Percentiles rank a stretch among this genome's conserved stretches.
These are phyloP conservation scores for Amyelois transitella DNA, from an alignment of 1,140 invertebrate species.

Conservation along the genomic window DNA sequence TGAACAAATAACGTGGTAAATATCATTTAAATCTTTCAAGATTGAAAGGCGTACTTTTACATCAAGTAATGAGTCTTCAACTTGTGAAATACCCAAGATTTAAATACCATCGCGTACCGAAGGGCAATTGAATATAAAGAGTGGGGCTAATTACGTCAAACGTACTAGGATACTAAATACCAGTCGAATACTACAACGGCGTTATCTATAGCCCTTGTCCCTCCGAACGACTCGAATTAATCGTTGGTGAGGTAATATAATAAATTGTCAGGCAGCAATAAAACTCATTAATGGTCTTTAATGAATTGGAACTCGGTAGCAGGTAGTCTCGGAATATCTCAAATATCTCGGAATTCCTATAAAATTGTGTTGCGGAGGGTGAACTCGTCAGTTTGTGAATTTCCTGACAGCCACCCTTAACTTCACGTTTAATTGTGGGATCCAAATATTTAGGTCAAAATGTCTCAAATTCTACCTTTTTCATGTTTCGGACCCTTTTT, in stretches of 20 bases:
- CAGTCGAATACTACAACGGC: background rate
- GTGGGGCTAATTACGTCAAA: background rate
- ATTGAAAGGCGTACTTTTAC: too few species aligned
- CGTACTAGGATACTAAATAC: background rate
- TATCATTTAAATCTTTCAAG: too few species aligned
- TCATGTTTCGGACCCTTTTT: conserved; percentile 6
- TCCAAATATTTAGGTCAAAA: conserved; percentile 13
- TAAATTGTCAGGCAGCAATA: conserved; percentile 53
- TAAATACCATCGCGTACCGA: conserved; percentile 10
- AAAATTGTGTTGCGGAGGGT: conserved; percentile 24
- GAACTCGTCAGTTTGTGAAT: conserved; percentile 11
- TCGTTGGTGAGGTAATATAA: conserved; percentile 33
- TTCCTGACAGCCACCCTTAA: conserved; percentile 28
- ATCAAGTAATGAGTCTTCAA: too few species aligned
- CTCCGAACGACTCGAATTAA: conserved; percentile 41
- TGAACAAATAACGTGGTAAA: too few species aligned
- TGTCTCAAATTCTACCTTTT: conserved; percentile 10
- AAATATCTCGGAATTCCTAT: conserved; percentile 47
- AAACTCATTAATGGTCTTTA: conserved; percentile 59
- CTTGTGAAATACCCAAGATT: background rate
- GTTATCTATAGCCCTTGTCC: background rate
- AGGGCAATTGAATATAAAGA: background rate
- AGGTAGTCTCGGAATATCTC: conserved; percentile 53
- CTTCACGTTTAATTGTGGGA: conserved; percentile 39
- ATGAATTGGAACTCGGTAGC: conserved; percentile 60